phyloP scores from a whole-genome alignment of 2,888 invertebrate genomes.

The Brachyopa scutellaris region DNA sequence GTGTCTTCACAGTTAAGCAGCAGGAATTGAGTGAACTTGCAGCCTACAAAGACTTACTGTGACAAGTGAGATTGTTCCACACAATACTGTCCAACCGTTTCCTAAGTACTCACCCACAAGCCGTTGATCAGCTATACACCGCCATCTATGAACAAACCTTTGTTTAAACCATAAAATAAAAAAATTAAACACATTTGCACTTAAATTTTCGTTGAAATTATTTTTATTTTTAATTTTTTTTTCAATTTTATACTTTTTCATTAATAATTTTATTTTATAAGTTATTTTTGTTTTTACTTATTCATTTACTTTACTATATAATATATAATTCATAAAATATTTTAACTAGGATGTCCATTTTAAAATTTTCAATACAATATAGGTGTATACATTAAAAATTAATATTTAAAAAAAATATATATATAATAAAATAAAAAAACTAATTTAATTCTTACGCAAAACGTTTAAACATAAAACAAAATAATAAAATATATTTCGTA shows the following conservation, averaged over 20 bases:
- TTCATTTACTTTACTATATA: slow-evolving; percentile 38
- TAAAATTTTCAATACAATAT: slow-evolving; percentile 37
- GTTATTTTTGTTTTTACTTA: slow-evolving; percentile 47
- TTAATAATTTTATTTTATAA: slow-evolving; percentile 61
- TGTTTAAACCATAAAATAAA: no score
- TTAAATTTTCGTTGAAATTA: slow-evolving; percentile 66
- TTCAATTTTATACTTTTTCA: slow-evolving; percentile 25
- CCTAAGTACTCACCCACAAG: no score
- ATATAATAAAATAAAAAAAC: slow-evolving; percentile 23
- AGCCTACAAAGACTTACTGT: no score
- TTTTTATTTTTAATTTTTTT: slow-evolving; percentile 46
- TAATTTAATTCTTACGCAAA: slow-evolving; percentile 23
- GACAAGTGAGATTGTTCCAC: no score
- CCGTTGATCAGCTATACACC: no score
- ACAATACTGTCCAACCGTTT: no score
- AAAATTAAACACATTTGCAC: no score
- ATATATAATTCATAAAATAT: slow-evolving; percentile 68
- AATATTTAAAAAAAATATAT: slow-evolving; percentile 20
- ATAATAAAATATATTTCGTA: slow-evolving; percentile 18
- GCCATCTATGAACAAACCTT: no score
- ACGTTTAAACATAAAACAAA: slow-evolving; percentile 6
- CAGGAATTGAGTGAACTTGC: no score
- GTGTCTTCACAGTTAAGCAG: no score
- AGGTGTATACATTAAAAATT: slow-evolving; percentile 33
- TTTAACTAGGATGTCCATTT: slow-evolving; percentile 68